Base-by-base conservation (phyloP, 2,888 invertebrate genomes). In the Dryadula phaetusa region DNA sequence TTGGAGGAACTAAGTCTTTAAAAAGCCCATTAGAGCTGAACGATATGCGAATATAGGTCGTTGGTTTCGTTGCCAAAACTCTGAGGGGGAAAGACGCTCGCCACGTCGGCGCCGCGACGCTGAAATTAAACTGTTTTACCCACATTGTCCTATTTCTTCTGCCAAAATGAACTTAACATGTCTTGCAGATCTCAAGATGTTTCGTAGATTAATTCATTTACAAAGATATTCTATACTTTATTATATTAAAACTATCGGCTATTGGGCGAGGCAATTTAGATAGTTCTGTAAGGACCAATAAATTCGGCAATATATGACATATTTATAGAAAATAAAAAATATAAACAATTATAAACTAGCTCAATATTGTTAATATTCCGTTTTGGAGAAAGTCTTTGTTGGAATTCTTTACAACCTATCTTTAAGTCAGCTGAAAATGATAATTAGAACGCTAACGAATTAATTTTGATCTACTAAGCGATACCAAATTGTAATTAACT, bases 61-160 rank as follows among this genome's bases (percentile, higher is more conserved):
- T 70, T 63, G 53, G 66, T 10, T 25, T 49, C 46, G 63, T 37
- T 67, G 71, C 71, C 71, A 71, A 71, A 64, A 69, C 58, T 67
- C 34, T 34, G n/a, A 62, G 25, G 37, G 34, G 61, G 52, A 52
- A 46, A 64, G 58, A 52, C 49, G 44, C 34, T 53, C 81, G 82
- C 80, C 80, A 66, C 69, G 62, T 70, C 61, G 75, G 72, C 72
- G 70, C 73, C 70, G 54, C 72, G 70, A 72, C 69, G 54, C 56
- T 52, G 62, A 68, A 64, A 52, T 72, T 74, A 70, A 75, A 75
- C 73, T 73, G 80, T 82, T 82, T 82, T 76, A 69, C 75, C 76
- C 77, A 74, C 77, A 71, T 73, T 78, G 82, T 79, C 79, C 81
- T 77, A 80, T 76, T 84, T 75, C 75, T 65, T 76, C 77, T 83